phyloP scores from a whole-genome alignment of 2,888 invertebrate species.

The Cryptus armator region DNA sequence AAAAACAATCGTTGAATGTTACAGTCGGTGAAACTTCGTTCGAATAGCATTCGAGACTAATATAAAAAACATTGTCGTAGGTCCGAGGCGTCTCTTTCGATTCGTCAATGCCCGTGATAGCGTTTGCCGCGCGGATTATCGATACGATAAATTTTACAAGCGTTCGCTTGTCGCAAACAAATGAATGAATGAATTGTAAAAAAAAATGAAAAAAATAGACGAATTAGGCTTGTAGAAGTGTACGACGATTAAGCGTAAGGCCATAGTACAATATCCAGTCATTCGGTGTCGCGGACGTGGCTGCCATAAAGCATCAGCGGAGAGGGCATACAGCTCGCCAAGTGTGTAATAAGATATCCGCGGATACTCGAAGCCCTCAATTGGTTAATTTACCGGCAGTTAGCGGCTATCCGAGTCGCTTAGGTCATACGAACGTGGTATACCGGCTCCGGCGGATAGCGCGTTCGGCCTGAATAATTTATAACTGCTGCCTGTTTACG shows the following conservation, averaged over 20 bases:
- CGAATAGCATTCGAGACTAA: conserved; percentile 69
- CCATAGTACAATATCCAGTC: conserved; percentile 33
- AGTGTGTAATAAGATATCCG: conserved; percentile 85
- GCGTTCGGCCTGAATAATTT: conserved; percentile 85
- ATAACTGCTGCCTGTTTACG: conserved; percentile 85
- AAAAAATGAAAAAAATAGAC: conserved; percentile 15
- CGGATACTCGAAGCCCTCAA: conserved; percentile 86
- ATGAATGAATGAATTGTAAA: conserved; percentile 5
- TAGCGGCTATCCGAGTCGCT: conserved; percentile 84
- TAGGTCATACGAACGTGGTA: conserved; percentile 83
- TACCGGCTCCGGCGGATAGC: conserved; percentile 60
- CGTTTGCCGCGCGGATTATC: background rate
- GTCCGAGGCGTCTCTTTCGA: conserved; percentile 22
- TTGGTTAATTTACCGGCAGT: conserved; percentile 85
- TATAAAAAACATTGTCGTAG: conserved; percentile 68
- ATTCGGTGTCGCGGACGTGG: conserved; percentile 30
- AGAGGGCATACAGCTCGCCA: conserved; percentile 72
- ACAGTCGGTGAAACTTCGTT: conserved; percentile 1
- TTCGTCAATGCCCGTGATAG: background rate
- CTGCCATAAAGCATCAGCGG: conserved; percentile 45
- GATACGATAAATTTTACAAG: background rate
- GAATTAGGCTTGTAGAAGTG: conserved; percentile 21
- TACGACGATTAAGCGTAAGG: conserved; percentile 13
- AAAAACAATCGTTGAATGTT: background rate
- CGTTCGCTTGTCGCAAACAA: background rate